phyloP scores from a whole-genome alignment of 1,140 invertebrate species.

The Gryon sp. region DNA sequence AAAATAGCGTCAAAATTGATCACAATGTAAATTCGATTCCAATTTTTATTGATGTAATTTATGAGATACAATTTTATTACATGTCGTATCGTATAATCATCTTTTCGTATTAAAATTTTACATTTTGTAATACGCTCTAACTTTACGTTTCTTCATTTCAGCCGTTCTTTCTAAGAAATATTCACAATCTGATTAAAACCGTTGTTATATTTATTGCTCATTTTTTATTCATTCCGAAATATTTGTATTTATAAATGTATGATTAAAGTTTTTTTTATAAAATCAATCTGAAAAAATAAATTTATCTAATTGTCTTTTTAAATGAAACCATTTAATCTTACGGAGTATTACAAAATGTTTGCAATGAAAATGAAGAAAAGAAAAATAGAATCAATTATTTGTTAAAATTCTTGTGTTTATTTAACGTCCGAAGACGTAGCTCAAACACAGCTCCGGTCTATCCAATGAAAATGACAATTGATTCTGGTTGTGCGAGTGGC shows the following conservation, averaged over 20 bases:
- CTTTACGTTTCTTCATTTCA: no score
- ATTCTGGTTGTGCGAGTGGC: slow-evolving; percentile 37
- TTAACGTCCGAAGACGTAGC: slow-evolving; percentile 26
- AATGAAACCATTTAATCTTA: no score
- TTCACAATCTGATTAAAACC: neutral
- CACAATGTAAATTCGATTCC: slow-evolving; percentile 45
- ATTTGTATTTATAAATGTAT: no score
- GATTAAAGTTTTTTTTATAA: no score
- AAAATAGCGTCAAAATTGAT: slow-evolving; percentile 25
- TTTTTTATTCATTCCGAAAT: no score
- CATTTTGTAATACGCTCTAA: slow-evolving; percentile 30
- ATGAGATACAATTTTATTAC: slow-evolving; percentile 33
- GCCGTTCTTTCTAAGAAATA: neutral
- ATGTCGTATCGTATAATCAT: slow-evolving; percentile 40
- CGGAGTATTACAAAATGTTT: no score
- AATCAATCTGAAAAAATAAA: no score
- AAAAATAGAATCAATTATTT: no score
- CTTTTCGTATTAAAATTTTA: slow-evolving; percentile 45
- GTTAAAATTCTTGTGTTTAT: slow-evolving; percentile 36
- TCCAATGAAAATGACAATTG: slow-evolving; percentile 52
- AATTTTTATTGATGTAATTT: slow-evolving; percentile 46
- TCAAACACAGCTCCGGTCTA: slow-evolving; percentile 15
- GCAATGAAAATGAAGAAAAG: no score
- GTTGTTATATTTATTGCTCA: no score
- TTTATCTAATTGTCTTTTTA: no score